These are phyloP conservation scores for Megastigmus dorsalis DNA, from an alignment of 2,888 invertebrate species.

Conservation along the genomic window DNA sequence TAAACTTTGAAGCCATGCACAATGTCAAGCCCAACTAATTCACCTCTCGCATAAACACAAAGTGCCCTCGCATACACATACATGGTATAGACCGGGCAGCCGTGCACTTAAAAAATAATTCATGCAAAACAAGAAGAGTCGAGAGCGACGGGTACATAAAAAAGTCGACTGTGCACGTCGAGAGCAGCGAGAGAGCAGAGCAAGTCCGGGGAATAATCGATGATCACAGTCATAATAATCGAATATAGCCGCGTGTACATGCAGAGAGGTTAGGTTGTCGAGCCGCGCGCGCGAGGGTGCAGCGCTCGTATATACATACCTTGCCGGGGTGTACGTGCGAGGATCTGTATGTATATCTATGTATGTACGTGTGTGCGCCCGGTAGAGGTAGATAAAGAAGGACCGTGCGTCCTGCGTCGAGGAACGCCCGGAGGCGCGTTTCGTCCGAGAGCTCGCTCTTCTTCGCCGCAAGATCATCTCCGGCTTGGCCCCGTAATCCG, in stretches of 20 bases:
- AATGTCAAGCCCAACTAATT: too few relatives aligned
- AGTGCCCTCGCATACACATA: too few relatives aligned
- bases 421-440: conserved; percentile 56
- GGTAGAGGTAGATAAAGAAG: not conserved
- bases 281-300: too few relatives aligned
- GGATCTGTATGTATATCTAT: too few relatives aligned
- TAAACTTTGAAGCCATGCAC: too few relatives aligned
- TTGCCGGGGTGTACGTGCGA: not conserved
- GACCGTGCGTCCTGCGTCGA: conserved; percentile 17
- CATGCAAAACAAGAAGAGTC: too few relatives aligned
- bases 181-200: conserved; percentile 18
- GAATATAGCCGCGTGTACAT: conserved; percentile 49
- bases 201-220: conserved; percentile 72
- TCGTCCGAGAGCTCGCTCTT: conserved; percentile 10
- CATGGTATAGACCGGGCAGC: too few relatives aligned
- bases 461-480: conserved; percentile 41
- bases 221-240: conserved; percentile 74
- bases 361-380: too few relatives aligned
- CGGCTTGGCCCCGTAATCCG: conserved; percentile 68
- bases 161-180: not conserved
- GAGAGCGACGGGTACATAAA: not conserved
- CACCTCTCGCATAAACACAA: too few relatives aligned
- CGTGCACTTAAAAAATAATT: too few relatives aligned
- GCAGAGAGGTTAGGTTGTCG: too few relatives aligned
- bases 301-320: not conserved